Evolutionary conservation across 2,113 vertebrate genomes (phyloP).

Genomic region (Ailuropoda melanoleuca): DNA sequence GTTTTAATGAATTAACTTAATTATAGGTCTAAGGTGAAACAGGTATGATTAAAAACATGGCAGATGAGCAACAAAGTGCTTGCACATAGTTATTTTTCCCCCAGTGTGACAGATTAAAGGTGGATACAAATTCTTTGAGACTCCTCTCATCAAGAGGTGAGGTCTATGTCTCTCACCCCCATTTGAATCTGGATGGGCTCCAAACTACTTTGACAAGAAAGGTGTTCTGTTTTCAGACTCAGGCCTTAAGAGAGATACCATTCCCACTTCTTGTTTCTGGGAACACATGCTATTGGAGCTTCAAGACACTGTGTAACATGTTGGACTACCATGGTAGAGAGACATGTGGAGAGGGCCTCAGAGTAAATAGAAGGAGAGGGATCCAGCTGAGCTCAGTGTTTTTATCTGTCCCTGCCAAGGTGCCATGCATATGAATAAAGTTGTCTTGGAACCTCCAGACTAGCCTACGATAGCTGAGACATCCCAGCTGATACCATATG

Average conservation of each 20-base stretch:
- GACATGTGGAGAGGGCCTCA: neutral
- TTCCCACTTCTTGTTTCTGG: neutral
- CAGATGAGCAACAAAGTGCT: neutral
- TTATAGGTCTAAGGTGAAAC: neutral
- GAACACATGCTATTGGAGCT: neutral
- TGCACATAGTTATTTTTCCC: neutral
- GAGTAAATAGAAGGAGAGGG: neutral
- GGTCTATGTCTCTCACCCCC: neutral
- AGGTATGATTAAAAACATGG: neutral
- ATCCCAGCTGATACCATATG: neutral
- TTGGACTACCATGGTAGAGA: neutral
- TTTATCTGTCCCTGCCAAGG: neutral
- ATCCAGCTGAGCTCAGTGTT: neutral
- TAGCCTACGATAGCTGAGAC: neutral
- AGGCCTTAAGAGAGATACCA: neutral
- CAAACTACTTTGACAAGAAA: slow-evolving; percentile 4
- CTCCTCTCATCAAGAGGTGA: neutral
- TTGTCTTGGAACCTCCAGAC: neutral
- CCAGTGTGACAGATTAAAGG: neutral
- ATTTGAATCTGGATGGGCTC: neutral
- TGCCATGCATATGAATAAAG: neutral
- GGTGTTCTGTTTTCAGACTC: neutral
- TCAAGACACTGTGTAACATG: neutral
- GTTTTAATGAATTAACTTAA: slow-evolving; percentile 30
- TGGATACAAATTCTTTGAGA: neutral